Percentiles rank a stretch among this genome's conserved stretches.
phyloP scores from a whole-genome alignment of 2,113 vertebrate species.

The Forbesichthys papilliferus region DNA sequence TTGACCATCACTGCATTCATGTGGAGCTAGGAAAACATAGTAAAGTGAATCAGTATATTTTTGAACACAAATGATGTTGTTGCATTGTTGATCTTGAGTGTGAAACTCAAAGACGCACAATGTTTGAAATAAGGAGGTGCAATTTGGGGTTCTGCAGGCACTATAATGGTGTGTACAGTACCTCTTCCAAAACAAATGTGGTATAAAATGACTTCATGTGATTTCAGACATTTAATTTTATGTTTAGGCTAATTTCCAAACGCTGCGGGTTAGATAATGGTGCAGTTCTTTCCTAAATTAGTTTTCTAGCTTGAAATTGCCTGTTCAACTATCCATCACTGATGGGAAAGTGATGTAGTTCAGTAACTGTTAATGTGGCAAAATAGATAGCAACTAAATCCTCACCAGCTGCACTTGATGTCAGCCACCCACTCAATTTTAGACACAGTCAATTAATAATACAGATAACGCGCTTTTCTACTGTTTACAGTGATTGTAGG shows the following conservation, averaged over 20 bases:
- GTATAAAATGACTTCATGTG: conserved; percentile 2
- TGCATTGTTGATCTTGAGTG: too few relatives aligned
- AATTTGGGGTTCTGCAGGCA: background rate
- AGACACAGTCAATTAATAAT: too few relatives aligned
- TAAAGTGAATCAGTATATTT: conserved; percentile 4
- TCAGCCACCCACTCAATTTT: too few relatives aligned
- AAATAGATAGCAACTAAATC: too few relatives aligned
- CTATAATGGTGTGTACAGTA: background rate
- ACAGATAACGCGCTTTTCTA: too few relatives aligned
- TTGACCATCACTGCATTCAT: conserved; percentile 1
- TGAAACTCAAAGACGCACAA: too few relatives aligned
- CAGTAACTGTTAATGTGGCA: too few relatives aligned
- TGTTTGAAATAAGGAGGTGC: too few relatives aligned
- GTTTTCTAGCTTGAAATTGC: background rate
- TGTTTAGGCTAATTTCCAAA: conserved; percentile 7
- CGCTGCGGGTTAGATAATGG: background rate
- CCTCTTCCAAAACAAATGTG: background rate
- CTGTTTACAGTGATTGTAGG: too few relatives aligned
- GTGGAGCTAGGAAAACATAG: conserved; percentile 15
- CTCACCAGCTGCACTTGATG: too few relatives aligned
- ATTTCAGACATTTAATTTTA: background rate
- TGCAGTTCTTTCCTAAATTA: background rate
- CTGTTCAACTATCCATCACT: background rate
- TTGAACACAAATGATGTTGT: conserved; percentile 16
- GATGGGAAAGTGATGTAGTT: background rate